phyloP scores from a whole-genome alignment of 2,113 vertebrate species.

The Cavia porcellus region DNA sequence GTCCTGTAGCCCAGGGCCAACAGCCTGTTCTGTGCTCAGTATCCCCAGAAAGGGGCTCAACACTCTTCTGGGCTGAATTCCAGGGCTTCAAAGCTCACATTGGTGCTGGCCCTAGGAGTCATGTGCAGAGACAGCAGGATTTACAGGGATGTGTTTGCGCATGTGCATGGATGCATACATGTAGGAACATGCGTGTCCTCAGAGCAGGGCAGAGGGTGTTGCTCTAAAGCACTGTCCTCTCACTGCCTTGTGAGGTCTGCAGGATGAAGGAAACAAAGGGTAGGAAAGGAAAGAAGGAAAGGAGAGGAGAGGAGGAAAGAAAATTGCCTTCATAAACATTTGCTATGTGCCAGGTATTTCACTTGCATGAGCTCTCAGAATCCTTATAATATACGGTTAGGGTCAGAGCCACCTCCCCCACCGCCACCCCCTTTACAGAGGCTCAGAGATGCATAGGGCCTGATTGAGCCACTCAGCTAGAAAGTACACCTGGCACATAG shows the following conservation, averaged over 20 bases:
- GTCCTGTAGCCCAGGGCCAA: accelerated
- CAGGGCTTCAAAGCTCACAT: neutral
- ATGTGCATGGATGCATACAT: neutral
- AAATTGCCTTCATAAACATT: neutral
- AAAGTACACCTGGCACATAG: neutral
- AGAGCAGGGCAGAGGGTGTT: neutral
- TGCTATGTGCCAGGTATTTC: neutral
- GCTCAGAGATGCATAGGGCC: neutral
- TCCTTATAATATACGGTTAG: neutral
- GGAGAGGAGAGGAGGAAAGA: neutral
- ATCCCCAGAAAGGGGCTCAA: neutral
- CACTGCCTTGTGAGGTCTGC: neutral
- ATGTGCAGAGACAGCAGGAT: neutral
- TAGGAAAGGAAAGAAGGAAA: neutral
- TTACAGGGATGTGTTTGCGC: accelerated
- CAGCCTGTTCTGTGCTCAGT: neutral
- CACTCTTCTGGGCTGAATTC: neutral
- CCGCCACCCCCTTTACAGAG: neutral
- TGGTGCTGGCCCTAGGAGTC: constrained; percentile 60
- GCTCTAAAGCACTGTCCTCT: neutral
- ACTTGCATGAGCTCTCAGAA: neutral
- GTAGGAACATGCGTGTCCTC: neutral
- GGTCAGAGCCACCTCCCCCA: neutral
- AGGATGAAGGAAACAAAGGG: neutral
- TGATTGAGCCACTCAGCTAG: neutral